Percentiles rank a stretch among this genome's conserved stretches.
Evolutionary conservation across 2,888 invertebrate species (phyloP).

Genomic region (Aleiodes alternator): DNA sequence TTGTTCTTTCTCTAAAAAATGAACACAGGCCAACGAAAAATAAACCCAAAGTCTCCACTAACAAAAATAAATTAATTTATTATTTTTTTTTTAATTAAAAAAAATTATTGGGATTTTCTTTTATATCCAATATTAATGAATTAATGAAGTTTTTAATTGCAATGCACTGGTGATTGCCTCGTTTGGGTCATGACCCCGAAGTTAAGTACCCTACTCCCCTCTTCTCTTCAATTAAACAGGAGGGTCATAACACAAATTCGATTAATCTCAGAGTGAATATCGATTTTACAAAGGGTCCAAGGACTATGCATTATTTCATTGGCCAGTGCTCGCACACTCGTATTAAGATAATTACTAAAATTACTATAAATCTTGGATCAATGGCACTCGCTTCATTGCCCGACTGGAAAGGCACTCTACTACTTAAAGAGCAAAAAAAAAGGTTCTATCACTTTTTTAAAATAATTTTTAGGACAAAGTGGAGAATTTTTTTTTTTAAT

Average conservation of each 20-base stretch:
- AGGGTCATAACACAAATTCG: slow-evolving; percentile 41
- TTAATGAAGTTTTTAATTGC: slow-evolving; percentile 3
- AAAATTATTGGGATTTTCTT: not conserved
- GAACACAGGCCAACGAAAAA: not conserved
- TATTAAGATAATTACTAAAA: slow-evolving; percentile 34
- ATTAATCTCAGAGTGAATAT: slow-evolving; percentile 46
- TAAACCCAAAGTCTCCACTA: not conserved
- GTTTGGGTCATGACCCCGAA: slow-evolving; percentile 7
- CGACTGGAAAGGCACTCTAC: slow-evolving; percentile 34
- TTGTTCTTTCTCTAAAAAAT: not conserved
- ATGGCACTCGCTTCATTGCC: slow-evolving; percentile 42
- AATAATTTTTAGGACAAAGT: too few species aligned
- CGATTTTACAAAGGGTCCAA: slow-evolving; percentile 32
- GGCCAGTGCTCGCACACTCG: slow-evolving; percentile 37
- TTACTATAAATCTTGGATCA: slow-evolving; percentile 33
- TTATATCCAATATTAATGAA: slow-evolving; percentile 5
- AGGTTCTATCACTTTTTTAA: too few species aligned
- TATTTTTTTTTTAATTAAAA: not conserved
- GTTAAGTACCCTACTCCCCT: not conserved
- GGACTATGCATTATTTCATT: not conserved
- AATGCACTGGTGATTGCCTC: not conserved
- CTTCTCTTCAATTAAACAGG: slow-evolving; percentile 3
- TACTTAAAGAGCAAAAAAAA: too few species aligned
- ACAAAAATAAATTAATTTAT: not conserved
- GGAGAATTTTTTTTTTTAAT: not conserved